Conservation (phyloP, 2,888 invertebrate genomes). For the Drosophila anceps region DNA sequence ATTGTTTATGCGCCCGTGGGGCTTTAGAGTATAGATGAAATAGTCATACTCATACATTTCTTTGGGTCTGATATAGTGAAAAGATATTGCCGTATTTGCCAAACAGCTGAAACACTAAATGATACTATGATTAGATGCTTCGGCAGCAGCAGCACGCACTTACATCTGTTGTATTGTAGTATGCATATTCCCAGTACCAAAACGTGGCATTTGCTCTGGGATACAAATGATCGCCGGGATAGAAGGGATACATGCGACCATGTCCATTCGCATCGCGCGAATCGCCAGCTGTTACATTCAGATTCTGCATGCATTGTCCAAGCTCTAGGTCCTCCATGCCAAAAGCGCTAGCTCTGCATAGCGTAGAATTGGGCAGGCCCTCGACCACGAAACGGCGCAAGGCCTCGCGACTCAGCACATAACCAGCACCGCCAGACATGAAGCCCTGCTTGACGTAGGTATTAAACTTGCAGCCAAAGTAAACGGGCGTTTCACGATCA, state of each 20-base stretch:
- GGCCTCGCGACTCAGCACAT: not conserved
- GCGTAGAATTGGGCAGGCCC: not conserved
- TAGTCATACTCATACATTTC: not conserved
- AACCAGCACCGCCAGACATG: conserved; percentile 1
- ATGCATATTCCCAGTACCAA: not conserved
- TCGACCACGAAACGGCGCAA: not conserved
- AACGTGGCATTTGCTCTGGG: rapidly evolving
- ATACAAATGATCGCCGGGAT: not conserved
- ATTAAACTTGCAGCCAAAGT: not conserved
- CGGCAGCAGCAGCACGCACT: not conserved
- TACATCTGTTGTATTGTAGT: not conserved
- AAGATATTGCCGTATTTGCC: not conserved
- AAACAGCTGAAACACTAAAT: not conserved
- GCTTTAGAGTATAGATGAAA: not conserved
- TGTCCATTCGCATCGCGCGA: not conserved
- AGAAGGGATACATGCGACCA: not conserved
- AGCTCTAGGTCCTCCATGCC: not conserved
- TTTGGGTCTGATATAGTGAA: not conserved
- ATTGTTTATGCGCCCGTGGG: not conserved
- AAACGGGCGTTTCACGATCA: not conserved
- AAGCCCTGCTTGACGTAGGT: not conserved
- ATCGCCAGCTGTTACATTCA: conserved; percentile 3
- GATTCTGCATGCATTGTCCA: not conserved
- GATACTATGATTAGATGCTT: not conserved
- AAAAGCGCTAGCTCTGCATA: not conserved